Base-by-base conservation (phyloP, 1,140 invertebrate species). In the Sminthurinus signatus region DNA sequence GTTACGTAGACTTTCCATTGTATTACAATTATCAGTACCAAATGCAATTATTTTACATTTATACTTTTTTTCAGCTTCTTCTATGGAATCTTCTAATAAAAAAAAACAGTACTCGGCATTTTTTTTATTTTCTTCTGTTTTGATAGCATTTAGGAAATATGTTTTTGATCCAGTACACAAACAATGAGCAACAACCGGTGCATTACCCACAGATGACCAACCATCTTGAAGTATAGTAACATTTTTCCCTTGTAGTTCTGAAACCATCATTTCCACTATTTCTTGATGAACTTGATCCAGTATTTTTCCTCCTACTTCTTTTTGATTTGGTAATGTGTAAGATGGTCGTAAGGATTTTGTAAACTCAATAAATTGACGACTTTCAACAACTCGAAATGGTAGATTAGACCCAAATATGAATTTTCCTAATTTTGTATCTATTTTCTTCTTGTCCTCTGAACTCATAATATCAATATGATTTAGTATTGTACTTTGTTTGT, bases 211-310 rank as follows among this genome's bases (percentile, higher is more conserved):
- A 19, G 25, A 15, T 0, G 29, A 31, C 46, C 48, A 60, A 5
- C 59, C 59, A 27, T 60, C 59, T n/a, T 60, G 59, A 15, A 51
- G 28, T 14, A 60, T 2, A 2, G 46, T 31, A 8, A n/a, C 59
- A 2, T 2, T 2, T 39, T 60, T 60, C 2, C 21, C 46, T 36
- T 36, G 17, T 0, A 52, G 15, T 1, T 39, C 19, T 1, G 23
- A 23, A 25, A 23, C 21, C 17, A 10, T 21, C 1, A 15, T 2
- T 10, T 36, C 31, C 19, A n/a, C 21, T 1, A 51, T 19, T 21
- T 60, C 29, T 2, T 50, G 28, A 31, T 60, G 31, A 31, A 60
- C 59, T 19, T 25, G 50, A 14, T 60, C 46, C 39, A 60, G n/a
- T 25, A 60, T 14, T 19, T 23, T 25, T 12, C 23, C 42, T 1